phyloP scores from a whole-genome alignment of 2,888 invertebrate genomes.

The Pimpla rufipes region DNA sequence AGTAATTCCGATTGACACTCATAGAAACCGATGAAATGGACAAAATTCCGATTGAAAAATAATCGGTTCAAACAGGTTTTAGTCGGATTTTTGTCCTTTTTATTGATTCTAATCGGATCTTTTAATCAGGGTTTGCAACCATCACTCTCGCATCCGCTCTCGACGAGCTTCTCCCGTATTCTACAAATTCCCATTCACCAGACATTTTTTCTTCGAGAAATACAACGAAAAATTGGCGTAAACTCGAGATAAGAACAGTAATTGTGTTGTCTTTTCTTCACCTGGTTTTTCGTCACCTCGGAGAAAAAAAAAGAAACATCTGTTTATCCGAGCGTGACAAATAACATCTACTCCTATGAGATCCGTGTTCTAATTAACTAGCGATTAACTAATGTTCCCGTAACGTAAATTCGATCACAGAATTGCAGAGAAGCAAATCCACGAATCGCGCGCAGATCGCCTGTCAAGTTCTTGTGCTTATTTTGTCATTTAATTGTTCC shows the following conservation, averaged over 20 bases:
- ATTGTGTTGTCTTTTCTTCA: constrained; percentile 16
- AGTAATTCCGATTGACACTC: too few relatives aligned
- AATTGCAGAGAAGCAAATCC: constrained; percentile 56
- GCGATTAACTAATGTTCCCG: constrained; percentile 36
- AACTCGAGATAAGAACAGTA: not conserved
- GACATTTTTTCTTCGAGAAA: not conserved
- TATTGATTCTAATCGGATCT: too few relatives aligned
- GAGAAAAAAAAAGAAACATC: constrained; percentile 20
- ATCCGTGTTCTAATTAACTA: constrained; percentile 48
- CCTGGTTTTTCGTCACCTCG: constrained; percentile 5
- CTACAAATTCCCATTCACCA: constrained; percentile 2
- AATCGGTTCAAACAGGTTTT: too few relatives aligned
- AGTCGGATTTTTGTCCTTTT: too few relatives aligned
- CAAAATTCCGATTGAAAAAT: too few relatives aligned
- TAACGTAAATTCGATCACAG: constrained; percentile 71
- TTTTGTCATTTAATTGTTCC: constrained; percentile 20
- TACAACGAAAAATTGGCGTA: constrained; percentile 13
- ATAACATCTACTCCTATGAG: constrained; percentile 47
- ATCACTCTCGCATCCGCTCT: constrained; percentile 13
- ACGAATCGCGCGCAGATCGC: constrained; percentile 37
- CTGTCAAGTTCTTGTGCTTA: constrained; percentile 62
- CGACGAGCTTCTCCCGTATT: constrained; percentile 5
- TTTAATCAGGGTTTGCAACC: too few relatives aligned
- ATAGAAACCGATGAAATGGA: too few relatives aligned
- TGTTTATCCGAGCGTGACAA: constrained; percentile 26